Percentiles rank a stretch among this genome's conserved stretches.
phyloP scores from a whole-genome alignment of 2,888 invertebrate genomes.

The Stenodera caucasica region DNA sequence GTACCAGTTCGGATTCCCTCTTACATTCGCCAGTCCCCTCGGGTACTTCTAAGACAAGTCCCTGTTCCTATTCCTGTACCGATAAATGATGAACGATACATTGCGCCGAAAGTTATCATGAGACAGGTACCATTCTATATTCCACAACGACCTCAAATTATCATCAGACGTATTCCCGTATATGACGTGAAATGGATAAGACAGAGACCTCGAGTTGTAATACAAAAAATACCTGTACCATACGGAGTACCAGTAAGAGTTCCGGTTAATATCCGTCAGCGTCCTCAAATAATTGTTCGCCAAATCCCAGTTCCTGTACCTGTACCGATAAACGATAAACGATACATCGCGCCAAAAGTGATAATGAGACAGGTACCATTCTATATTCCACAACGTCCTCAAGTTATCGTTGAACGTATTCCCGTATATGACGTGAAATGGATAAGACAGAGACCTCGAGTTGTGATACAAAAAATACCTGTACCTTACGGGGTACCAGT shows the following conservation, averaged over 20 bases:
- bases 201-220: too few species aligned
- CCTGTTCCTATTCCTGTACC: constrained; percentile 3
- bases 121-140: background rate
- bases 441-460: too few species aligned
- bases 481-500: too few species aligned
- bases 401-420: constrained; percentile 8
- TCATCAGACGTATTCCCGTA: too few species aligned
- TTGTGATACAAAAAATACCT: too few species aligned
- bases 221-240: too few species aligned
- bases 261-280: background rate
- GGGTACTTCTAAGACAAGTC: background rate
- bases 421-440: background rate
- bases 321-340: background rate
- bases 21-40: background rate
- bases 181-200: too few species aligned
- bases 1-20: background rate
- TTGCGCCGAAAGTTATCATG: too few species aligned
- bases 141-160: background rate
- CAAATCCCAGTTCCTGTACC: background rate
- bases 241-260: too few species aligned
- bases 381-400: constrained; percentile 7
- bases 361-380: constrained; percentile 7
- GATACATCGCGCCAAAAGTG: too few species aligned
- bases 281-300: background rate
- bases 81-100: too few species aligned